Conservation (phyloP, 1,140 invertebrate species). For the Ceratina calcarata region DNA sequence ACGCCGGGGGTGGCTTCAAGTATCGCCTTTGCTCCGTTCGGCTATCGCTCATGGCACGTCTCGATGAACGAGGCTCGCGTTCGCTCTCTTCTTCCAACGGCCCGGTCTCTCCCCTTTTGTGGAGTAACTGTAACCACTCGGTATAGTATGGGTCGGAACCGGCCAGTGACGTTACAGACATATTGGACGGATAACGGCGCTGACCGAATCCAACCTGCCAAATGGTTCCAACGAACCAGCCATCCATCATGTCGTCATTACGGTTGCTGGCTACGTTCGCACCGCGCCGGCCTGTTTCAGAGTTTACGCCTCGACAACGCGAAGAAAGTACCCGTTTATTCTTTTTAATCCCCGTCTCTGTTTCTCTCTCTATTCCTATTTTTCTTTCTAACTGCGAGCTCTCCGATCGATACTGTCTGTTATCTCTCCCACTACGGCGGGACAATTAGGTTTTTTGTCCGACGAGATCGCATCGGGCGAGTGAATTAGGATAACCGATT, state of each 20-base stretch:
- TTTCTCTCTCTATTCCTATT: constrained; percentile 23
- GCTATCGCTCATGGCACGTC: constrained; percentile 69
- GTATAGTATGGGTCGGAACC: constrained; percentile 16
- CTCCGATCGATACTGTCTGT: neutral
- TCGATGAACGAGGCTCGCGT: constrained; percentile 63
- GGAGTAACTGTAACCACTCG: constrained; percentile 39
- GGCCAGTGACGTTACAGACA: constrained; percentile 60
- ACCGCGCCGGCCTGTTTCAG: constrained; percentile 55
- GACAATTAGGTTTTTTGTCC: neutral
- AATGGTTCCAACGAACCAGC: constrained; percentile 59
- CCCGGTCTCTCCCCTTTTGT: constrained; percentile 12
- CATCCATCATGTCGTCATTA: constrained; percentile 75
- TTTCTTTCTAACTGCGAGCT: neutral
- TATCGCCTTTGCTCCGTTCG: constrained; percentile 57
- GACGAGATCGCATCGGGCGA: no score
- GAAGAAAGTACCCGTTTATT: constrained; percentile 46
- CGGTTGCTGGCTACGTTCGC: constrained; percentile 53
- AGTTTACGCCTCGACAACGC: constrained; percentile 61
- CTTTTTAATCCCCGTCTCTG: neutral
- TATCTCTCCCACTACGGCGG: neutral
- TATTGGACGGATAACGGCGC: constrained; percentile 61
- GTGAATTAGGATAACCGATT: no score
- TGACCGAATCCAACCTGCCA: constrained; percentile 49
- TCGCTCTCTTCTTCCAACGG: constrained; percentile 20
- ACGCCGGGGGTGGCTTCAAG: constrained; percentile 41